Evolutionary conservation across 2,113 vertebrate species (phyloP).

Genomic region (Geothlypis trichas): DNA sequence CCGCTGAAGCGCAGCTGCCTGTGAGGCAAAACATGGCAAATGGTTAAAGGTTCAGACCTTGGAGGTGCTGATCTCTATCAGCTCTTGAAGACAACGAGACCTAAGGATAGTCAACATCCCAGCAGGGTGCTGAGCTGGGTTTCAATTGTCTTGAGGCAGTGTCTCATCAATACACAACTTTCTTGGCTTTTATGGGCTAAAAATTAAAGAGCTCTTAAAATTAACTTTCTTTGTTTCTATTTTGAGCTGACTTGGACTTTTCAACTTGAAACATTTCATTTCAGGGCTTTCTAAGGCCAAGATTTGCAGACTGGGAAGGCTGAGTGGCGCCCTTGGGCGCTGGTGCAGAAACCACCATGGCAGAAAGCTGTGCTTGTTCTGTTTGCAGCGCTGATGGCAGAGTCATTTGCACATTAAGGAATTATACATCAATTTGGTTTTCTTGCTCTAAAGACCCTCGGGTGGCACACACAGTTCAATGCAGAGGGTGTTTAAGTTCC

Average conservation of each 20-base stretch:
- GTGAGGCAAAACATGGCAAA: constrained; percentile 58
- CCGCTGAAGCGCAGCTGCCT: constrained; percentile 8
- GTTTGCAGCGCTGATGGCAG: background rate
- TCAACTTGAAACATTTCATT: constrained; percentile 5
- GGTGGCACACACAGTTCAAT: background rate
- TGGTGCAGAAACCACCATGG: background rate
- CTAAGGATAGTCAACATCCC: constrained; percentile 31
- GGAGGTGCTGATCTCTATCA: constrained; percentile 44
- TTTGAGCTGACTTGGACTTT: constrained; percentile 24
- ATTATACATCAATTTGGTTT: background rate
- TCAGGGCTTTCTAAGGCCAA: background rate
- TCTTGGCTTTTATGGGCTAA: background rate
- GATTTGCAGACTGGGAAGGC: background rate
- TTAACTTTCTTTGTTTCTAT: constrained; percentile 52
- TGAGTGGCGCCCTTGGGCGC: background rate
- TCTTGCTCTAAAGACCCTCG: background rate
- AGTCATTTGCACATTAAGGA: background rate
- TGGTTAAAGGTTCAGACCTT: constrained; percentile 22
- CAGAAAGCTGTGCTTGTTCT: background rate
- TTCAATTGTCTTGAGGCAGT: background rate
- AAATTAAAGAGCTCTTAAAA: constrained; percentile 27
- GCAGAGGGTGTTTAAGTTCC: background rate
- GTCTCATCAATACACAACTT: constrained; percentile 1
- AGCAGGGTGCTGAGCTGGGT: background rate
- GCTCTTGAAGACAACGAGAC: background rate